Base-by-base conservation (phyloP, 1,140 invertebrate species). In the Drosophila willistoni region DNA sequence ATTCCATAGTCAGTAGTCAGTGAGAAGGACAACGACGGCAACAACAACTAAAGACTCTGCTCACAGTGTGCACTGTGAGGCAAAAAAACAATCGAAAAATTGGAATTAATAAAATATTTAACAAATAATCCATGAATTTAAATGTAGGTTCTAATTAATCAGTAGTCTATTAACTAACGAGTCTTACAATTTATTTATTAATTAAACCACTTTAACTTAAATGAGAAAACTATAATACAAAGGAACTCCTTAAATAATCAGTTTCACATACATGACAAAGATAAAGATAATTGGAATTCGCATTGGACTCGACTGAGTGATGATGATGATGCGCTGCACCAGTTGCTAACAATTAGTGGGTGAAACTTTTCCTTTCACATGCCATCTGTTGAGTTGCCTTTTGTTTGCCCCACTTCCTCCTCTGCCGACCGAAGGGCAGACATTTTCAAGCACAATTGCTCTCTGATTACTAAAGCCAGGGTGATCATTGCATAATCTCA, bases 1-100 rank as follows among this genome's bases (percentile, higher is more conserved):
- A 89, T 89, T 89, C 85, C 85, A 90, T 85, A 86, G n/a, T n/a
- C 76, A 81, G 74, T 71, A 67, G 80, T 61, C 80, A 73, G 68
- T 80, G 66, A 63, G 68, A 55, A 73, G 65, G 68, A 65, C 67
- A 62, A 42, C 33, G 51, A 19, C 2, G 33, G 34, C 39, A 69
- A 57, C 71, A 56, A 42, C 29, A 33, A 61, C 47, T 59, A 64
- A 17, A 65, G 6, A 13, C 5, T 1, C 29, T 29, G 29, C 63
- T 29, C 36, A 33, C 71, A 68, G 55, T 61, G 33, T 41, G 72
- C 69, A 86, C 82, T 56, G 83, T 86, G 79, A 86, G 54, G 57
- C 67, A 85, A 68, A 72, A 29, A 6, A 29, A 29, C 22, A 25
- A 25, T 25, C 22, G 22, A 3, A 25, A 25, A 25, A 25, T 25